Percentiles rank a stretch among this genome's conserved stretches.
Conservation (phyloP, 1,140 invertebrate species). For the Orchestia grillus region DNA sequence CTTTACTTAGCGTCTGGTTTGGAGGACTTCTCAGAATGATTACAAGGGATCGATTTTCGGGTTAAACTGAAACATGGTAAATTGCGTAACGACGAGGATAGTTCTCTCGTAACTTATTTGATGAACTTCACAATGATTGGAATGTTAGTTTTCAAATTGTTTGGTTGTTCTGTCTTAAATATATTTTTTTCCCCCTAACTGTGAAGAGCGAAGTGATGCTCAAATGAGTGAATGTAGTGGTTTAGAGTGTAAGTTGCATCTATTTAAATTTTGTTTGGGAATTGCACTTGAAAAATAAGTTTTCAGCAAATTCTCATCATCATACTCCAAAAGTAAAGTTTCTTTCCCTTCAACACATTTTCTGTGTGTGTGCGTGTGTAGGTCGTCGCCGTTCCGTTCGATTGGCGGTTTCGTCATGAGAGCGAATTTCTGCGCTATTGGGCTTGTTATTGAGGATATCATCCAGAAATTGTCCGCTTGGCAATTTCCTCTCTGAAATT, state of each 20-base stretch:
- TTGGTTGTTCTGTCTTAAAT: no score
- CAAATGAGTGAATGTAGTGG: not conserved
- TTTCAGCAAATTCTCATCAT: not conserved
- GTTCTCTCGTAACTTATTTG: no score
- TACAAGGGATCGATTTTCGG: no score
- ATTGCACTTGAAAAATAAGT: not conserved
- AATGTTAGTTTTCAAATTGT: no score
- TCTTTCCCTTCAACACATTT: not conserved
- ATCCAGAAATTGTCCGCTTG: not conserved
- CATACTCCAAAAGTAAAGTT: not conserved
- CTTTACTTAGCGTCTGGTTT: no score
- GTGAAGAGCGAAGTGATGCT: not conserved
- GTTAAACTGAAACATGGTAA: no score
- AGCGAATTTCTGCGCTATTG: not conserved
- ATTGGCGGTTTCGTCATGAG: not conserved
- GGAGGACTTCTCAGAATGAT: no score
- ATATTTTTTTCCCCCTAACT: not conserved
- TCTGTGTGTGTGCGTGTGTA: not conserved
- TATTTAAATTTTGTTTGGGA: not conserved
- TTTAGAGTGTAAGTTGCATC: not conserved
- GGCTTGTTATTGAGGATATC: not conserved
- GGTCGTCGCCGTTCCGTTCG: not conserved
- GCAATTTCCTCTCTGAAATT: conserved; percentile 31
- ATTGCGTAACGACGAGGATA: no score
- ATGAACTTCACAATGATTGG: no score